phyloP scores from a whole-genome alignment of 2,888 invertebrate genomes.

The Oithona nana region DNA sequence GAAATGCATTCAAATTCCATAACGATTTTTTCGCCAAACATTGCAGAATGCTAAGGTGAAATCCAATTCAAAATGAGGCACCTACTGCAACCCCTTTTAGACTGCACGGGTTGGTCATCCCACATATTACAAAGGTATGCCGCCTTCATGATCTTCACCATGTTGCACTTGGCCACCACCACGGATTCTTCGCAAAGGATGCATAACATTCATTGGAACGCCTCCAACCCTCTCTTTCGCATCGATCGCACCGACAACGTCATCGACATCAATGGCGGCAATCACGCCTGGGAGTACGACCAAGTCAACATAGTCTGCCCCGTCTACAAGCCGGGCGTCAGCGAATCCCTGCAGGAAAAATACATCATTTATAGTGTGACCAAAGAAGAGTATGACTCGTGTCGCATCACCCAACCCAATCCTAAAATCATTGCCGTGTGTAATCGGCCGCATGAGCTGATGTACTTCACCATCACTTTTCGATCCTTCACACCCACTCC shows the following conservation, averaged over 20 bases:
- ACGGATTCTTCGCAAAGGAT: neutral
- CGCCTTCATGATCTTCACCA: neutral
- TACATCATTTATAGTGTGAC: conserved; percentile 40
- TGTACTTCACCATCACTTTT: conserved; percentile 91
- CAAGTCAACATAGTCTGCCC: conserved; percentile 90
- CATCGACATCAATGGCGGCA: conserved; percentile 57
- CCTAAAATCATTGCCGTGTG: conserved; percentile 85
- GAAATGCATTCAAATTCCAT: no score
- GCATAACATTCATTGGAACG: conserved; percentile 12
- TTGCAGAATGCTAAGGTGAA: neutral
- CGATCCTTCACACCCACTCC: conserved; percentile 88
- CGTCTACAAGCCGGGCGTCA: conserved; percentile 65
- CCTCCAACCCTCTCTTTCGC: conserved; percentile 9
- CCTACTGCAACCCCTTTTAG: neutral
- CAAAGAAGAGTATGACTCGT: conserved; percentile 88
- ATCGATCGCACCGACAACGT: neutral
- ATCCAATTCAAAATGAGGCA: no score
- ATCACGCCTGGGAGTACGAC: conserved; percentile 76
- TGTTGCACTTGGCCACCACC: neutral
- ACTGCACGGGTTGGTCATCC: neutral
- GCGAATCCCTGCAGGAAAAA: conserved; percentile 22
- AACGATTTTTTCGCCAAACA: no score
- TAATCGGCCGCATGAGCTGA: conserved; percentile 79
- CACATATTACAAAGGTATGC: neutral
- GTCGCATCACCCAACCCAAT: conserved; percentile 81